Evolutionary conservation across 1,140 invertebrate species (phyloP).

Genomic region (Atta cephalotes): DNA sequence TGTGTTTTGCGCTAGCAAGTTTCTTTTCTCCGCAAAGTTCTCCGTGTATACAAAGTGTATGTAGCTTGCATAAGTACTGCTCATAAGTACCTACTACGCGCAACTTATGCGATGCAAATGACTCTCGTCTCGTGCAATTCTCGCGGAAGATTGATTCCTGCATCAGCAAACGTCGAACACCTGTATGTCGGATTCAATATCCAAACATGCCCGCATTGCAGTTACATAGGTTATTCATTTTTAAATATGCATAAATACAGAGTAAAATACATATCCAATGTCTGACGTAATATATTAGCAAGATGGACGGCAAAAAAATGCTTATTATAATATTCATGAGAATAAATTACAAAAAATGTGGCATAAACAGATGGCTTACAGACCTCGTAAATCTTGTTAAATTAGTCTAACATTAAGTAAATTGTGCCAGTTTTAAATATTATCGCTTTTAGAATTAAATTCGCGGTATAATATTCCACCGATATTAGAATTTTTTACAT

Average conservation of each 20-base stretch:
- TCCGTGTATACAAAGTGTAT: neutral
- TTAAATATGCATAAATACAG: slow-evolving; percentile 33
- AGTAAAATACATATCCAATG: neutral
- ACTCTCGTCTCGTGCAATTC: slow-evolving; percentile 2
- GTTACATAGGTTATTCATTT: slow-evolving; percentile 7
- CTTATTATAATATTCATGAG: slow-evolving; percentile 8
- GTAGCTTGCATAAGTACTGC: slow-evolving; percentile 12
- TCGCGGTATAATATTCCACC: neutral
- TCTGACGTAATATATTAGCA: neutral
- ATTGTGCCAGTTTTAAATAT: neutral
- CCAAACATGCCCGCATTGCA: slow-evolving; percentile 3
- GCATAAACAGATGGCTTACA: neutral
- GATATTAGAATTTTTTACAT: neutral
- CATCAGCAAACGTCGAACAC: slow-evolving; percentile 28
- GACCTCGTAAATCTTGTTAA: neutral
- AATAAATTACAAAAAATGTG: neutral
- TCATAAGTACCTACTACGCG: slow-evolving; percentile 12
- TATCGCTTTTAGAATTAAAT: neutral
- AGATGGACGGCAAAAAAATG: neutral
- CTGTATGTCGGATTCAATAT: neutral
- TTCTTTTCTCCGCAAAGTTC: neutral
- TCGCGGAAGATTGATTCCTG: slow-evolving; percentile 4
- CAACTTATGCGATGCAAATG: slow-evolving; percentile 44
- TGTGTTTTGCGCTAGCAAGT: neutral
- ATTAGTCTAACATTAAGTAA: slow-evolving; percentile 1